phyloP scores from a whole-genome alignment of 2,797 vertebrate species.

The Pseudochaenichthys georgianus region DNA sequence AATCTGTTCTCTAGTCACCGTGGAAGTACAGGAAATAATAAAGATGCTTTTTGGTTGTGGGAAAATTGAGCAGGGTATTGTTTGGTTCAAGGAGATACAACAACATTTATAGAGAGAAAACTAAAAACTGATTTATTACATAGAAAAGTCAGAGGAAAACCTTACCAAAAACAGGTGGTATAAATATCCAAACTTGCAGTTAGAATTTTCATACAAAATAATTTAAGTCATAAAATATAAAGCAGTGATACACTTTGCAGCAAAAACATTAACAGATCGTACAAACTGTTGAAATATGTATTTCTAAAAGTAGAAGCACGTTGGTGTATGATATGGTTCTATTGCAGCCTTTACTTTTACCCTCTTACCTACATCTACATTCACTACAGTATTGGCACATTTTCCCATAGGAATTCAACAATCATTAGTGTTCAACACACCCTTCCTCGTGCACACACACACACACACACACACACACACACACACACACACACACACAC shows the following conservation, averaged over 20 bases:
- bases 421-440: slow-evolving; percentile 31
- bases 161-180: slow-evolving; percentile 47
- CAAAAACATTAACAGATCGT: slow-evolving; percentile 34
- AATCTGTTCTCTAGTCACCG: slow-evolving; percentile 53
- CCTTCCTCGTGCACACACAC: not conserved
- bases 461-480: not conserved
- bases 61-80: slow-evolving; percentile 44
- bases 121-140: slow-evolving; percentile 63
- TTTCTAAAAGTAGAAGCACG: slow-evolving; percentile 58
- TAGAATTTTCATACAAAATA: slow-evolving; percentile 61
- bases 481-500: no score
- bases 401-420: slow-evolving; percentile 41
- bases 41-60: slow-evolving; percentile 60
- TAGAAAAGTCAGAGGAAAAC: slow-evolving; percentile 53
- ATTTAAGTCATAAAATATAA: slow-evolving; percentile 50
- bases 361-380: slow-evolving; percentile 46
- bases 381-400: slow-evolving; percentile 48
- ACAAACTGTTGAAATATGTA: slow-evolving; percentile 37
- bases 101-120: slow-evolving; percentile 38
- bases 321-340: slow-evolving; percentile 46
- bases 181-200: slow-evolving; percentile 57
- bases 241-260: slow-evolving; percentile 32
- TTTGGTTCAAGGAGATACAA: slow-evolving; percentile 45
- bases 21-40: slow-evolving; percentile 77
- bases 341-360: slow-evolving; percentile 37